Evolutionary conservation across 2,113 vertebrate species (phyloP).

Genomic region (crab-eating macaque (Macaca fascicularis)): T2T-MFA8v1.1 NC_088375.1:51289501-51290000

Average conservation of each 20-base stretch:
- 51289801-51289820: background rate
- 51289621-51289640: background rate
- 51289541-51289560: background rate
- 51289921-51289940: too few relatives aligned
- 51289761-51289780: slow-evolving; percentile 19
- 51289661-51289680: background rate
- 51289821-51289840: background rate
- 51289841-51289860: background rate
- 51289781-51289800: background rate
- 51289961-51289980: background rate
- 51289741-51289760: background rate
- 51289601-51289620: background rate
- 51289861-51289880: background rate
- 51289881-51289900: background rate
- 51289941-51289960: too few relatives aligned
- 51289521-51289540: background rate
- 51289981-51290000: background rate
- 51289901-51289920: too few relatives aligned
- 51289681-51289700: background rate
- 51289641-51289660: background rate
- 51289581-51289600: background rate
- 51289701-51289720: background rate
- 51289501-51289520: background rate
- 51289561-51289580: background rate
- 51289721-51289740: background rate